Conservation (phyloP, 2,113 vertebrate species). For the Malurus alboscapulatus region DNA sequence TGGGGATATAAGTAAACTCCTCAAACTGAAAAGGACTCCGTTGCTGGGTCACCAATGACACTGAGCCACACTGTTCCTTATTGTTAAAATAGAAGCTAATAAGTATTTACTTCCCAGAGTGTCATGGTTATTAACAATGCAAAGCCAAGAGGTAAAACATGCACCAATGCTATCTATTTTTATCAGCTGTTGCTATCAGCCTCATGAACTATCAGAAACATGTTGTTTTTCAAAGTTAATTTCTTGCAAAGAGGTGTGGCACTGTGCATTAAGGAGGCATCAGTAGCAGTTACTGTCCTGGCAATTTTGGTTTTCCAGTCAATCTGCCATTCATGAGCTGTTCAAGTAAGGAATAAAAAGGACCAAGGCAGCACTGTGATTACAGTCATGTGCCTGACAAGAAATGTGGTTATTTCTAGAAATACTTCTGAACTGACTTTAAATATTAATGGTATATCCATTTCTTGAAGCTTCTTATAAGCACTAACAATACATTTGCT, state of each 20-base stretch:
- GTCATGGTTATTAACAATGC: background rate
- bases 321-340: background rate
- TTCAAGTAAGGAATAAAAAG: background rate
- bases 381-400: background rate
- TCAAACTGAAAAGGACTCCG: background rate
- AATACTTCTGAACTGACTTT: background rate
- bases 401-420: slow-evolving; percentile 17
- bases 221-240: background rate
- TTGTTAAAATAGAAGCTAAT: background rate
- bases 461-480: background rate
- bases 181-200: background rate
- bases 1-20: background rate
- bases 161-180: background rate
- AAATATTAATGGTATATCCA: background rate
- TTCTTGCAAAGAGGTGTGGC: background rate
- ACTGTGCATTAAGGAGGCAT: background rate
- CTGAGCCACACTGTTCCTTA: background rate
- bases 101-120: background rate
- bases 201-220: background rate
- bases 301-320: background rate
- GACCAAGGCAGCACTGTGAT: background rate
- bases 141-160: background rate
- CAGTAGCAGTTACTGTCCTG: background rate
- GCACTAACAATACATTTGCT: background rate
- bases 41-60: background rate